These are phyloP conservation scores for Drosophila quadrilineata DNA, from an alignment of 1,140 invertebrate genomes.

Conservation along the genomic window DNA sequence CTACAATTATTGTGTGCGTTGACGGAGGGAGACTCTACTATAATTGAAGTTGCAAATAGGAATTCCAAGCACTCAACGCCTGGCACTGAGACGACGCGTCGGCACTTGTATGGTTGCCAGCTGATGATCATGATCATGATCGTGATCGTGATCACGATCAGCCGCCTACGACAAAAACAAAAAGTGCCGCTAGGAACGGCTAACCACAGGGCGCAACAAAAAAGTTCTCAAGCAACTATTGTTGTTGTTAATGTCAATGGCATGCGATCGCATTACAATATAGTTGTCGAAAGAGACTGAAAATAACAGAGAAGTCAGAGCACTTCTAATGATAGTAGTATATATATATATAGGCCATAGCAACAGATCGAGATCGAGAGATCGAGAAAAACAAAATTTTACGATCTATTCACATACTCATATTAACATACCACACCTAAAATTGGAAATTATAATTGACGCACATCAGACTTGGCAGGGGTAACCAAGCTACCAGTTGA, in stretches of 20 bases:
- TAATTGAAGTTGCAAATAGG: conserved; percentile 11
- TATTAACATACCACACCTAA: no score
- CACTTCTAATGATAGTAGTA: no score
- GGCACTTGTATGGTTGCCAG: conserved; percentile 31
- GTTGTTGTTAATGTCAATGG: conserved; percentile 25
- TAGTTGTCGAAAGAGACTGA: not conserved
- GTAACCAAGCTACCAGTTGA: no score
- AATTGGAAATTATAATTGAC: no score
- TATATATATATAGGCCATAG: no score
- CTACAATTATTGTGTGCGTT: no score
- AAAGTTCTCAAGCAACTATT: conserved; percentile 18
- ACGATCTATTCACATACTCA: no score
- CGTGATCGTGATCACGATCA: not conserved
- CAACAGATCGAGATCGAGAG: not conserved
- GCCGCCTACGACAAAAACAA: not conserved
- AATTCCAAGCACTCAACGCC: conserved; percentile 18
- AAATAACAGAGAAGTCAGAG: not conserved
- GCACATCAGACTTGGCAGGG: no score
- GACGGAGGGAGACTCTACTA: not conserved
- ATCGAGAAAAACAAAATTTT: no score
- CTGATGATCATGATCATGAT: conserved; percentile 19
- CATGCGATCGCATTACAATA: conserved; percentile 32
- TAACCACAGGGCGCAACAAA: conserved; percentile 10
- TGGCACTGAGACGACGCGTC: no score
- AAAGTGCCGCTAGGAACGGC: not conserved